Conservation (phyloP, 1,140 invertebrate species). For the Drosophila erecta region DNA sequence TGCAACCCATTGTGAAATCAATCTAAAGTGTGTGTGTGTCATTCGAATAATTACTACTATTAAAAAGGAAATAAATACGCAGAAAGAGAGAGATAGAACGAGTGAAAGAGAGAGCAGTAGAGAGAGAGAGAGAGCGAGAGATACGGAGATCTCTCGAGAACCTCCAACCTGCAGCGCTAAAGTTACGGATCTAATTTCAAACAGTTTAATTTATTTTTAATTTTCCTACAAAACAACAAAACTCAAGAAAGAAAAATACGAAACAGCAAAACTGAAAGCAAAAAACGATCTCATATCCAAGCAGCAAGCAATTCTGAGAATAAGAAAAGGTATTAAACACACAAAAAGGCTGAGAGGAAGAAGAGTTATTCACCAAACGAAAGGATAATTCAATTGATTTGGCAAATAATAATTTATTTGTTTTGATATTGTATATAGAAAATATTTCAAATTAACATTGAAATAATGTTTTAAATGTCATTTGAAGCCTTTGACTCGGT, state of each 20-base stretch:
- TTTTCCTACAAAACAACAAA: slow-evolving; percentile 44
- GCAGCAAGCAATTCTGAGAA: slow-evolving; percentile 49
- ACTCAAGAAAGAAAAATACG: slow-evolving; percentile 28
- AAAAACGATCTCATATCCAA: slow-evolving; percentile 36
- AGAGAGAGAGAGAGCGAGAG: slow-evolving; percentile 6
- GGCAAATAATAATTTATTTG: slow-evolving; percentile 55
- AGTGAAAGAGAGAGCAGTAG: neutral
- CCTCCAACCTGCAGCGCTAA: slow-evolving; percentile 49
- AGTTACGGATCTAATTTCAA: slow-evolving; percentile 72
- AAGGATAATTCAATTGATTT: slow-evolving; percentile 55
- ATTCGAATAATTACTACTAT: slow-evolving; percentile 11
- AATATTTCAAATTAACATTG: neutral
- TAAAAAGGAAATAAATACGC: slow-evolving; percentile 7
- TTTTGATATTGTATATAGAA: slow-evolving; percentile 27
- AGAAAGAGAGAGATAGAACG: slow-evolving; percentile 17
- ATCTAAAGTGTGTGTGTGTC: slow-evolving; percentile 24
- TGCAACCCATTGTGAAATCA: slow-evolving; percentile 60
- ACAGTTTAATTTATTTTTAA: slow-evolving; percentile 57
- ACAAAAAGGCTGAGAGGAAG: slow-evolving; percentile 10
- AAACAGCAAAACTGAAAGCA: slow-evolving; percentile 18
- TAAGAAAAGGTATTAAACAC: slow-evolving; percentile 72
- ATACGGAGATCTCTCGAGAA: slow-evolving; percentile 24
- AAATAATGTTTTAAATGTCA: neutral
- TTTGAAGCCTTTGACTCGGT: neutral
- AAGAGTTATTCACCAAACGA: slow-evolving; percentile 9